Conservation (phyloP, 2,888 invertebrate genomes). For the Lutraria lutraria region DNA sequence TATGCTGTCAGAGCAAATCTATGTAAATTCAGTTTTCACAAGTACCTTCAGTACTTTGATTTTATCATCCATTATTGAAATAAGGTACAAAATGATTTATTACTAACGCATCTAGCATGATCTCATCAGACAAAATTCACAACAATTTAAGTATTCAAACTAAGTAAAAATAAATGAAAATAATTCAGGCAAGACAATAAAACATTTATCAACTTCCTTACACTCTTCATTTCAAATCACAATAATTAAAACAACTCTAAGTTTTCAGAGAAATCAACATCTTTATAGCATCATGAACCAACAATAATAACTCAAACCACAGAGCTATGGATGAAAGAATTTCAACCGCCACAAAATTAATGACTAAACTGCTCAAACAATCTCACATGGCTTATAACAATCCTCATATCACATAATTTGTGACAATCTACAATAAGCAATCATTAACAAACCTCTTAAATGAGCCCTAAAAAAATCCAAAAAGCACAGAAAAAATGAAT, state of each 20-base stretch:
- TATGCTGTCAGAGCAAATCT: too few species aligned
- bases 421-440: not conserved
- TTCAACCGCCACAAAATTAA: not conserved
- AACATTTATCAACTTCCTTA: not conserved
- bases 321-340: not conserved
- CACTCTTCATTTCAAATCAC: not conserved
- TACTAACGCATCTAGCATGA: not conserved
- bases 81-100: too few species aligned
- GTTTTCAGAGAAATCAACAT: not conserved
- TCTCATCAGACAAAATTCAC: not conserved
- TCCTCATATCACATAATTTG: not conserved
- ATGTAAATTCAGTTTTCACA: too few species aligned
- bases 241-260: not conserved
- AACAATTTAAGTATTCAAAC: not conserved
- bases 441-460: constrained; percentile 11
- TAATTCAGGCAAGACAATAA: not conserved
- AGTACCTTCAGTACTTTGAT: too few species aligned
- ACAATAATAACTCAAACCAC: not conserved
- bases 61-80: too few species aligned
- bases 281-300: not conserved
- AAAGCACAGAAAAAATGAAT: not conserved
- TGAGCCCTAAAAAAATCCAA: not conserved
- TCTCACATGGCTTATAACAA: not conserved
- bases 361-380: not conserved
- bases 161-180: not conserved